phyloP scores from a whole-genome alignment of 1,140 invertebrate species.

The Latrodectus geometricus region DNA sequence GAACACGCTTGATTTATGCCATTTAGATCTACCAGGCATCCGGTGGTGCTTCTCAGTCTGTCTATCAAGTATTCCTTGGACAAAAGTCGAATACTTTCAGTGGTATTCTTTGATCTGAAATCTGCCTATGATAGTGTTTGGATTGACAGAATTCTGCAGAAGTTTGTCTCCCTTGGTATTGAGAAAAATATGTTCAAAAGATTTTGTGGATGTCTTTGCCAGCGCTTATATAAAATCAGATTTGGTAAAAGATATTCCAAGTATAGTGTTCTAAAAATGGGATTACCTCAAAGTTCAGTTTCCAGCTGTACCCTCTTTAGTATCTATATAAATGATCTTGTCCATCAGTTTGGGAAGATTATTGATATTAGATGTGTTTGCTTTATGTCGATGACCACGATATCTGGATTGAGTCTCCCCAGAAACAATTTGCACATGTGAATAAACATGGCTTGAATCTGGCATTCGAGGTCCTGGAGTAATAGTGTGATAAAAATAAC shows the following conservation, averaged over 20 bases:
- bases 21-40: not conserved
- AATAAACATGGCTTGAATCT: too few relatives aligned
- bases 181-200: not conserved
- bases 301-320: not conserved
- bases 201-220: not conserved
- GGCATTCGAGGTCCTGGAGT: too few relatives aligned
- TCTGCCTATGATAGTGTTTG: slow-evolving; percentile 6
- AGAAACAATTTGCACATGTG: too few relatives aligned
- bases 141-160: not conserved
- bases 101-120: not conserved
- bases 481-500: not conserved
- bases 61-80: not conserved
- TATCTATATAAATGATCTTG: slow-evolving; percentile 8
- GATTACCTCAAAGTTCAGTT: slow-evolving; percentile 5
- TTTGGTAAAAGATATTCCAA: slow-evolving; percentile 9
- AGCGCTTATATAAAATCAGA: slow-evolving; percentile 13
- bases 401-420: too few relatives aligned
- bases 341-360: not conserved
- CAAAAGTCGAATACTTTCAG: not conserved
- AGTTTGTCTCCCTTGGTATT: not conserved
- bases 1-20: not conserved
- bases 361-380: not conserved
- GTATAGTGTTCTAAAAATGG: too few relatives aligned
- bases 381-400: not conserved
- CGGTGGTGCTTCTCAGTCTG: not conserved